phyloP scores from a whole-genome alignment of 2,888 invertebrate genomes.

The Actias luna region DNA sequence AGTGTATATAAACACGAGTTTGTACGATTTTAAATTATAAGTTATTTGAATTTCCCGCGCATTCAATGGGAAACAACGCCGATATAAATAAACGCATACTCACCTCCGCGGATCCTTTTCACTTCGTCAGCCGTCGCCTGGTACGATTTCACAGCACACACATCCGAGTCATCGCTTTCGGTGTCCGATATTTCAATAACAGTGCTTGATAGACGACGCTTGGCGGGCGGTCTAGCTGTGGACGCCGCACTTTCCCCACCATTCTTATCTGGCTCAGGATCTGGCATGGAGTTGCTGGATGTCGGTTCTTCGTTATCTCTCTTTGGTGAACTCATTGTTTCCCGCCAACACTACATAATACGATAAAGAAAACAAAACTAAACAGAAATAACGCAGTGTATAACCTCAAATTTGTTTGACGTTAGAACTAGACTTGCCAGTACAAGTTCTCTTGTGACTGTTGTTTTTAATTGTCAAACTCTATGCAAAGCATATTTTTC shows the following conservation, averaged over 20 bases:
- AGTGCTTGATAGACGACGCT: slow-evolving; percentile 57
- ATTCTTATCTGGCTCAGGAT: slow-evolving; percentile 40
- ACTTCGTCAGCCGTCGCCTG: slow-evolving; percentile 77
- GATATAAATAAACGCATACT: slow-evolving; percentile 30
- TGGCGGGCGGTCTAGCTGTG: slow-evolving; percentile 63
- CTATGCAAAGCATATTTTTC: too few species aligned
- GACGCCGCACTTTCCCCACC: slow-evolving; percentile 40
- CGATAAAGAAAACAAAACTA: slow-evolving; percentile 55
- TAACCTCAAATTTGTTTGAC: slow-evolving; percentile 72
- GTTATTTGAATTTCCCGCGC: slow-evolving; percentile 58
- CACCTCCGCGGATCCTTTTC: slow-evolving; percentile 74
- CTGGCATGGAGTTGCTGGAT: slow-evolving; percentile 47
- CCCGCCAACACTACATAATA: slow-evolving; percentile 69
- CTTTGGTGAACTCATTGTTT: slow-evolving; percentile 70
- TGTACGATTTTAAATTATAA: background rate
- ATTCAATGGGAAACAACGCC: slow-evolving; percentile 24
- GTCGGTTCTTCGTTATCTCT: slow-evolving; percentile 66
- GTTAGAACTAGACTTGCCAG: slow-evolving; percentile 36
- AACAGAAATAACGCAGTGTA: slow-evolving; percentile 67
- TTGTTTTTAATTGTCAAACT: too few species aligned
- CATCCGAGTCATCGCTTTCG: slow-evolving; percentile 76
- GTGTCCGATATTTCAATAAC: slow-evolving; percentile 77
- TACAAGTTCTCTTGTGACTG: too few species aligned
- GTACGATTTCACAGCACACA: slow-evolving; percentile 77
- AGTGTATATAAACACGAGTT: background rate